Evolutionary conservation across 1,140 invertebrate species (phyloP).

Genomic region (Eriosoma lanigerum): DNA sequence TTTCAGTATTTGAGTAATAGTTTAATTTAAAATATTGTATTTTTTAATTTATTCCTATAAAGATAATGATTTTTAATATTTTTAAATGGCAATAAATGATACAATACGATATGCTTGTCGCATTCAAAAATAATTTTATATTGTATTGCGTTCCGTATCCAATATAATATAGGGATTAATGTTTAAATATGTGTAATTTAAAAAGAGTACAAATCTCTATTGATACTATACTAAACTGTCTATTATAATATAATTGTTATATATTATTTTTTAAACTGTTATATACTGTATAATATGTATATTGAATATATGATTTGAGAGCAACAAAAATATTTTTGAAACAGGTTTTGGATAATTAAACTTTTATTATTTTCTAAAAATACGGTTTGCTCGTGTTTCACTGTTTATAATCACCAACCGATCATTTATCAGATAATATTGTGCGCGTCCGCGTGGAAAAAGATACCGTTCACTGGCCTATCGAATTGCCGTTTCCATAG

Average conservation of each 20-base stretch:
- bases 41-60: too few relatives aligned
- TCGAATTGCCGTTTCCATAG: background rate
- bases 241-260: background rate
- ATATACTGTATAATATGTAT: background rate
- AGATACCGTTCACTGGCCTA: background rate
- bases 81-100: too few relatives aligned
- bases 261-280: background rate
- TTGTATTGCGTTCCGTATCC: too few relatives aligned
- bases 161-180: too few relatives aligned
- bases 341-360: background rate
- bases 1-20: too few relatives aligned
- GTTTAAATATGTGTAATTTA: too few relatives aligned
- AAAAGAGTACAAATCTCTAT: too few relatives aligned
- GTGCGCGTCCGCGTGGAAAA: conserved; percentile 36
- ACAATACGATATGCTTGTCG: too few relatives aligned
- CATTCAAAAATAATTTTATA: too few relatives aligned
- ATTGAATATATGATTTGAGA: background rate
- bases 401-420: background rate
- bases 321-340: conserved; percentile 1
- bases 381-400: background rate
- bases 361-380: conserved; percentile 8
- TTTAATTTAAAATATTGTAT: too few relatives aligned
- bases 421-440: background rate
- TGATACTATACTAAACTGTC: too few relatives aligned
- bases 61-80: too few relatives aligned